Conservation (phyloP, 64 coral and sea anemone species). For the Anthopleura sola region DNA sequence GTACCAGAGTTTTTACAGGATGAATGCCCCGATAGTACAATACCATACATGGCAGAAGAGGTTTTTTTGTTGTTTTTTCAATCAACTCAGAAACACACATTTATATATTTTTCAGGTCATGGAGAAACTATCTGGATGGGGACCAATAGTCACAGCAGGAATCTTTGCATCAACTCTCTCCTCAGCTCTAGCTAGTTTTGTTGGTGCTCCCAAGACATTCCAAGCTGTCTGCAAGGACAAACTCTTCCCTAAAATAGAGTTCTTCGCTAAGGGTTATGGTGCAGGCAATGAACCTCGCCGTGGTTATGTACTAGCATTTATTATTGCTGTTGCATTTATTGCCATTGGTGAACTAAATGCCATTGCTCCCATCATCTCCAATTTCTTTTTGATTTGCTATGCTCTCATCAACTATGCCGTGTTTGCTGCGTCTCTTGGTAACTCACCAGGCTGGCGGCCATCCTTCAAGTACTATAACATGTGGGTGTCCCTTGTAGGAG, state of each 20-base stretch:
- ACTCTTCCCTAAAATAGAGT: conserved; percentile 77
- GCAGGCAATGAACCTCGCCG: conserved; percentile 78
- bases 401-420: conserved; percentile 98
- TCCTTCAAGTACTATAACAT: conserved; percentile 97
- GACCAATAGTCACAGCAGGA: conserved; percentile 85
- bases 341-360: conserved; percentile 87
- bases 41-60: no score
- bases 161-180: conserved; percentile 98
- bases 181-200: conserved; percentile 94
- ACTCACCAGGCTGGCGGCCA: conserved; percentile 92
- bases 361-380: conserved; percentile 94
- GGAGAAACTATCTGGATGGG: conserved; percentile 89
- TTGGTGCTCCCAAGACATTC: conserved; percentile 96
- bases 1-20: no score
- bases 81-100: no score
- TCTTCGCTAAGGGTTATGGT: conserved; percentile 71
- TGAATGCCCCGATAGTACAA: no score
- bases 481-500: conserved; percentile 92
- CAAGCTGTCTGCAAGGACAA: conserved; percentile 91
- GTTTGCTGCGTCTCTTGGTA: conserved; percentile 92
- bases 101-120: conserved; percentile 51
- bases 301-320: conserved; percentile 80
- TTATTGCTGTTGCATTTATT: conserved; percentile 72
- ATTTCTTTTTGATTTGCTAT: conserved; percentile 87
- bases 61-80: neutral